phyloP scores from a whole-genome alignment of 2,888 invertebrate genomes.

The Drosophila anceps region DNA sequence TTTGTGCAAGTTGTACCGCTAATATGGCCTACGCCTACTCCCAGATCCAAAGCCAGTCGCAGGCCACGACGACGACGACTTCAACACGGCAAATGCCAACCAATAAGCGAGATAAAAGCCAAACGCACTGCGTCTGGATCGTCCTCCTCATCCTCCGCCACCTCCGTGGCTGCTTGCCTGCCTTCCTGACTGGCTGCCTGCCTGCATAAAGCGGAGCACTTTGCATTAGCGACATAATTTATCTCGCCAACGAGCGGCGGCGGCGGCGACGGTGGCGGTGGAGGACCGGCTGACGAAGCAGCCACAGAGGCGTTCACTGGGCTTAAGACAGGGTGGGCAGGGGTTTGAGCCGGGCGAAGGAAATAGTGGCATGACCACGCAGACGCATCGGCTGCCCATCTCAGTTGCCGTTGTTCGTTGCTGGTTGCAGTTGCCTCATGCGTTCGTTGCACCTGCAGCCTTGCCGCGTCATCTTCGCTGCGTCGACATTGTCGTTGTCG shows the following conservation, averaged over 20 bases:
- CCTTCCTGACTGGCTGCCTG: constrained; percentile 12
- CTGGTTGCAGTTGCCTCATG: constrained; percentile 37
- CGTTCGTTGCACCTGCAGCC: constrained; percentile 79
- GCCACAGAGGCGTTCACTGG: constrained; percentile 11
- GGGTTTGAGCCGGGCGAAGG: constrained; percentile 5
- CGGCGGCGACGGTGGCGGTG: constrained; percentile 7
- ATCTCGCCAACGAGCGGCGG: constrained; percentile 80
- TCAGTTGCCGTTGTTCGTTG: constrained; percentile 46
- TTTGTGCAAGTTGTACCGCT: constrained; percentile 84
- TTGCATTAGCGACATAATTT: constrained; percentile 86
- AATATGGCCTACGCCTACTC: constrained; percentile 85
- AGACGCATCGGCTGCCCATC: constrained; percentile 77
- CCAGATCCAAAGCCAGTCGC: constrained; percentile 48
- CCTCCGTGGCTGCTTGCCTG: constrained; percentile 34
- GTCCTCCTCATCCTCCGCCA: constrained; percentile 28
- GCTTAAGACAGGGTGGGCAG: constrained; percentile 11
- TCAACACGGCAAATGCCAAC: constrained; percentile 67
- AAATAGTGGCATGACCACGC: constrained; percentile 70
- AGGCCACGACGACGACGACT: constrained; percentile 42
- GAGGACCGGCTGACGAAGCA: constrained; percentile 27
- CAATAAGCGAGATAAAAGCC: constrained; percentile 71
- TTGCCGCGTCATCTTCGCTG: constrained; percentile 76
- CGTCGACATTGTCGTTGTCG: constrained; percentile 64
- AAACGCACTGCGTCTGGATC: constrained; percentile 77
- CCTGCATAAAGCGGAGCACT: constrained; percentile 84